Evolutionary conservation across 92 coral and sea anemone genomes (phyloP), one percentile per base, ranked within the genome.

Genomic region (Palythoa grandiflora): DNA sequence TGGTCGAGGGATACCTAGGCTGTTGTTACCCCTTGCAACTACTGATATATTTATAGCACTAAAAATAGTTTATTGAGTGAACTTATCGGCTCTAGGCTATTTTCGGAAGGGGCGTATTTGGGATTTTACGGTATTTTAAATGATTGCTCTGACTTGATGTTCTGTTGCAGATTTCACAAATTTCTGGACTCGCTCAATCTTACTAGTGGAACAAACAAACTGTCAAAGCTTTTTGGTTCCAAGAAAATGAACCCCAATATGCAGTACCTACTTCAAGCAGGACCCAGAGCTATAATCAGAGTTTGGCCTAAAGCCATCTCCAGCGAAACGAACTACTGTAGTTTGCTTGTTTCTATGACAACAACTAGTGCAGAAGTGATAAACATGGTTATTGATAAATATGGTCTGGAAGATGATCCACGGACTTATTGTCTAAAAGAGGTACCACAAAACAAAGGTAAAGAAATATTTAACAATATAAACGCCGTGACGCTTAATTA

Each of bases 261-360:
- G 94, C 99, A 97, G 81, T 91, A 93, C 81, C 92, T 97, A 36
- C 93, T 97, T 53, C 95, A 97, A 85, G 90, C 96, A 1, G 99
- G 99, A 14, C 99, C 99, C 1, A 96, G 96, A 70, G 99, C 98
- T 38, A 93, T 97, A 50, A 57, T 97, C n/a, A 90, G 96, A 89
- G 93, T 97, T 55, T 95, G 98, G 98, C 98, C 99, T 65, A 93
- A 86, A 1, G 94, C 98, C 66, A 87, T 97, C 70, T 88, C 95
- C 17, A 95, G 93, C 15, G 98, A 97, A 61, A 93, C 90, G 89
- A 93, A 95, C 78, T 97, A 97, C 66, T 96, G 98, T 83, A 97
- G 99, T 86, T 92, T 97, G 76, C 87, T 97, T 92, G 95, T 97
- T 17, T 90, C 93, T 93, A 93, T 93, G 94, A 96, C 98, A 37